Percentiles rank a stretch among this genome's conserved stretches.
Evolutionary conservation across 2,797 vertebrate species (phyloP).

Genomic region (Galagoides demidoff): DNA sequence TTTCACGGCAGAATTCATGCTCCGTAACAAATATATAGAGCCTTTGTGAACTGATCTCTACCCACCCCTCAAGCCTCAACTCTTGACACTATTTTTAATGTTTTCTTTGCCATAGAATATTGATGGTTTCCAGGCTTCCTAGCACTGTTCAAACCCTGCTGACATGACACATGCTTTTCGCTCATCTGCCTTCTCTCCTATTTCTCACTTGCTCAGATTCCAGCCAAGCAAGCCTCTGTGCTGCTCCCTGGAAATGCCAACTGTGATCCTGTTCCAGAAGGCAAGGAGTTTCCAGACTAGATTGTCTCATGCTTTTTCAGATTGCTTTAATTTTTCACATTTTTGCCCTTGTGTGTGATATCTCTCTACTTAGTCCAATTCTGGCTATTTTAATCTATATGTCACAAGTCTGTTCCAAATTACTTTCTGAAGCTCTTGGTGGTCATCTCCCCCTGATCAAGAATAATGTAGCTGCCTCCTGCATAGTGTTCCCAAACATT

Average conservation of each 20-base stretch:
- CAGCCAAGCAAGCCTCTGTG: neutral
- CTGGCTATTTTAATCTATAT: neutral
- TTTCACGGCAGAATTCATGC: neutral
- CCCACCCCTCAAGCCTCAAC: neutral
- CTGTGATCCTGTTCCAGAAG: neutral
- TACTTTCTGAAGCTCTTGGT: neutral
- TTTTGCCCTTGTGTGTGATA: neutral
- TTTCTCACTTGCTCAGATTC: neutral
- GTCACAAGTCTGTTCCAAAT: neutral
- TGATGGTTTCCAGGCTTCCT: neutral
- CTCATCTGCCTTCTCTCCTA: neutral
- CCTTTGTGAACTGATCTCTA: neutral
- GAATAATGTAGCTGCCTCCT: neutral
- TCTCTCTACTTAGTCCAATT: neutral
- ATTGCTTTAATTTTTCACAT: neutral
- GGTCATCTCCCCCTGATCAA: neutral
- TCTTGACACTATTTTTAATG: neutral
- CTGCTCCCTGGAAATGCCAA: neutral
- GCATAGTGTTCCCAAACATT: neutral
- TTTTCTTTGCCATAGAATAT: neutral
- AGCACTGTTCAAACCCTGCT: neutral
- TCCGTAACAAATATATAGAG: neutral
- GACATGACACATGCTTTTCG: neutral
- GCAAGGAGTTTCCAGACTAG: neutral
- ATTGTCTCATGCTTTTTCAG: neutral